Evolutionary conservation across 2,113 vertebrate genomes (phyloP).

Genomic region (Columbina picui): DNA sequence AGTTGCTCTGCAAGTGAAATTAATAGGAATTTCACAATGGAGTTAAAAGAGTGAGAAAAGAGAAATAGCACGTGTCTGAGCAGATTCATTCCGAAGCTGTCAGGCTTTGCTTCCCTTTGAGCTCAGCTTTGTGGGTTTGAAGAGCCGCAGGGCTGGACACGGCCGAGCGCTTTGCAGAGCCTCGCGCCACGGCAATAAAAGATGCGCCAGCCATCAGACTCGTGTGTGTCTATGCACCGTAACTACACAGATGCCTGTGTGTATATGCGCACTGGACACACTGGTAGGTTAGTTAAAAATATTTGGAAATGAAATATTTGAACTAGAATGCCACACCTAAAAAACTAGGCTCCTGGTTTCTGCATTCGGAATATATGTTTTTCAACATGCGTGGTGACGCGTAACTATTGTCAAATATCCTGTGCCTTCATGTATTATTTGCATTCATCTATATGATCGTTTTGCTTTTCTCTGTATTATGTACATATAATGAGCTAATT

Average conservation of each 20-base stretch:
- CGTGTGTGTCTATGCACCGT: accelerated
- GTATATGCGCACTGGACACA: accelerated
- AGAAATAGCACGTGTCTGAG: background rate
- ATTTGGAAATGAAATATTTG: background rate
- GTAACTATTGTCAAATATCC: background rate
- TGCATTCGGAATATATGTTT: background rate
- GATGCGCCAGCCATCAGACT: background rate
- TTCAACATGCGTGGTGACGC: background rate
- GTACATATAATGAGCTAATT: background rate
- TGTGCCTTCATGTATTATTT: background rate
- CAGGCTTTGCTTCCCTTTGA: background rate
- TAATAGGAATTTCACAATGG: background rate
- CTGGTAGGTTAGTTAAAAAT: background rate
- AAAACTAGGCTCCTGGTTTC: background rate
- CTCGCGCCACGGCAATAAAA: background rate
- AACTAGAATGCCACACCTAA: background rate
- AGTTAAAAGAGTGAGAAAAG: background rate
- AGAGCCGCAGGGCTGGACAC: background rate
- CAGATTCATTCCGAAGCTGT: background rate
- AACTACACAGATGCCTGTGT: background rate
- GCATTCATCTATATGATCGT: background rate
- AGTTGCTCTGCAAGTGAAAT: background rate
- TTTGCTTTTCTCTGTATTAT: background rate
- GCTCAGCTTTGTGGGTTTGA: background rate
- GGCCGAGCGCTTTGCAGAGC: background rate